Conservation (phyloP, 2,113 vertebrate genomes). For the Agelaius tricolor region DNA sequence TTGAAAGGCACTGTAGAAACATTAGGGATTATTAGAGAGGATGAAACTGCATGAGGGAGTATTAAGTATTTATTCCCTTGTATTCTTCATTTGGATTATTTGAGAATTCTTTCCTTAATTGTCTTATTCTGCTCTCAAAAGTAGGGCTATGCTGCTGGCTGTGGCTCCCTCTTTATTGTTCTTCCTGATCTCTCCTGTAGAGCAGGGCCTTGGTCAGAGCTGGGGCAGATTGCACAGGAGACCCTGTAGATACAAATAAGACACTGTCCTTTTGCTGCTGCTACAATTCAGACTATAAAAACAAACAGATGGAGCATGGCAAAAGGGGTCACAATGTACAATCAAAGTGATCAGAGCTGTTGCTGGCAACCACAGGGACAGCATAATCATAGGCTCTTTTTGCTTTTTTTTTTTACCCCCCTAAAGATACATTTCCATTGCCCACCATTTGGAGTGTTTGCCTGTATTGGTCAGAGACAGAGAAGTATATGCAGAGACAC, state of each 20-base stretch:
- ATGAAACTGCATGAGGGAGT: neutral
- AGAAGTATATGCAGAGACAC: neutral
- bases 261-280: neutral
- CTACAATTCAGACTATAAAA: neutral
- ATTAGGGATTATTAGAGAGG: neutral
- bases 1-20: neutral
- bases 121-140: neutral
- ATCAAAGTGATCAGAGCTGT: neutral
- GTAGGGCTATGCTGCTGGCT: neutral
- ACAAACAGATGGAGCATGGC: slow-evolving; percentile 29
- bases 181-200: neutral
- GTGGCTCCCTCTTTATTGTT: neutral
- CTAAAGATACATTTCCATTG: neutral
- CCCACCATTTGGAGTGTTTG: neutral
- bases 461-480: neutral
- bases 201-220: neutral
- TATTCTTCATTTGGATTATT: slow-evolving; percentile 34
- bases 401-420: fast-evolving
- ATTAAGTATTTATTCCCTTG: slow-evolving; percentile 39
- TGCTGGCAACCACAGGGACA: neutral
- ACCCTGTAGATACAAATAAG: neutral
- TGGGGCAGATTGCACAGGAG: neutral
- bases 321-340: slow-evolving; percentile 25
- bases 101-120: slow-evolving; percentile 1
- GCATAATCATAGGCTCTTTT: neutral